A percentile compares a stretch with the other conserved stretches of the same genome.
phyloP scores from a whole-genome alignment of 2,113 vertebrate genomes.

The Pomatostomus ruficeps region DNA sequence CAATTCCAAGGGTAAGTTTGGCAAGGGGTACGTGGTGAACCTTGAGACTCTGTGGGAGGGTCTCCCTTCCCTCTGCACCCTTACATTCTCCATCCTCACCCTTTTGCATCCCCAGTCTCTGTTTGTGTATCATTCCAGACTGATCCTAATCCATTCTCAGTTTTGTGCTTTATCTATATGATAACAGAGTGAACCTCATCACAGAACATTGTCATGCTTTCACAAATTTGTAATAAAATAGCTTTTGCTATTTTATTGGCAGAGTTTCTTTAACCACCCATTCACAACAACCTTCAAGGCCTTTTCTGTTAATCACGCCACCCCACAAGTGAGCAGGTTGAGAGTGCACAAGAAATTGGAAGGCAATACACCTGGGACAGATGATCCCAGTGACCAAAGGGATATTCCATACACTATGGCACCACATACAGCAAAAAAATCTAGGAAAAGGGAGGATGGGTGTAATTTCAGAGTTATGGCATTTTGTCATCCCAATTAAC shows the following conservation, averaged over 20 bases:
- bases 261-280: not conserved
- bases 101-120: too few relatives aligned
- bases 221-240: not conserved
- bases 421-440: not conserved
- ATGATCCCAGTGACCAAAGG: not conserved
- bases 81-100: not conserved
- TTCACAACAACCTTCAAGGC: not conserved
- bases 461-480: accelerated
- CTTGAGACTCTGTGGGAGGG: not conserved
- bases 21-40: not conserved
- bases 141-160: not conserved
- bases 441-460: not conserved
- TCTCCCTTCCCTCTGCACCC: too few relatives aligned
- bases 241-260: not conserved
- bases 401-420: too few relatives aligned
- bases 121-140: not conserved
- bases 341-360: not conserved
- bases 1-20: not conserved
- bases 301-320: not conserved
- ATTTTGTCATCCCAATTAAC: not conserved
- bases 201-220: not conserved
- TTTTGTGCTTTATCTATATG: too few relatives aligned
- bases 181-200: not conserved
- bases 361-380: accelerated
- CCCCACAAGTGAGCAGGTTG: not conserved